Evolutionary conservation across 2,113 vertebrate genomes (phyloP).

Genomic region (Pelobates fuscus): DNA sequence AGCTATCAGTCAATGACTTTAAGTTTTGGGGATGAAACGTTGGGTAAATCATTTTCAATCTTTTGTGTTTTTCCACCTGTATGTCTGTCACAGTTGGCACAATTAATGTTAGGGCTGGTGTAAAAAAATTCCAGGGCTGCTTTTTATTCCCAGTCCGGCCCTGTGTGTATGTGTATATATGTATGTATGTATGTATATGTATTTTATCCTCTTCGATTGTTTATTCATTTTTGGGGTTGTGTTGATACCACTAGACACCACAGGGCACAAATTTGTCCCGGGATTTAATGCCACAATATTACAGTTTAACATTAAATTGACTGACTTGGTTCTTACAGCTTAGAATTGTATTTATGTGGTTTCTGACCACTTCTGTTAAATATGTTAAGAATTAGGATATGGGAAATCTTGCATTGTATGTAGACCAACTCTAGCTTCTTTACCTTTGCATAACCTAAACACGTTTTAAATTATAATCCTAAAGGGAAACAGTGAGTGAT

Average conservation of each 20-base stretch:
- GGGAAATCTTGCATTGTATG: slow-evolving; percentile 17
- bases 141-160: too few relatives aligned
- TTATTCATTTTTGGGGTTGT: too few relatives aligned
- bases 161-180: too few relatives aligned
- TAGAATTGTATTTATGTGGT: slow-evolving; percentile 30
- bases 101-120: too few relatives aligned
- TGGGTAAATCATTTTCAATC: too few relatives aligned
- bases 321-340: background rate
- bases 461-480: slow-evolving; percentile 23
- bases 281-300: background rate
- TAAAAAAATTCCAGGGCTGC: too few relatives aligned
- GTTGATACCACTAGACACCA: background rate
- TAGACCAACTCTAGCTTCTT: slow-evolving; percentile 13
- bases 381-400: slow-evolving; percentile 10
- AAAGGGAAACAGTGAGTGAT: slow-evolving; percentile 18
- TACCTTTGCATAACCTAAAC: slow-evolving; percentile 31
- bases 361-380: slow-evolving; percentile 30
- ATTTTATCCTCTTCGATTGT: too few relatives aligned
- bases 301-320: slow-evolving; percentile 14
- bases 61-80: too few relatives aligned
- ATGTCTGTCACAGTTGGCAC: too few relatives aligned
- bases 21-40: too few relatives aligned
- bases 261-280: background rate
- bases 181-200: too few relatives aligned
- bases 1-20: too few relatives aligned